Evolutionary conservation across 2,797 vertebrate genomes (phyloP).

Genomic region (Oreochromis grahami): DNA sequence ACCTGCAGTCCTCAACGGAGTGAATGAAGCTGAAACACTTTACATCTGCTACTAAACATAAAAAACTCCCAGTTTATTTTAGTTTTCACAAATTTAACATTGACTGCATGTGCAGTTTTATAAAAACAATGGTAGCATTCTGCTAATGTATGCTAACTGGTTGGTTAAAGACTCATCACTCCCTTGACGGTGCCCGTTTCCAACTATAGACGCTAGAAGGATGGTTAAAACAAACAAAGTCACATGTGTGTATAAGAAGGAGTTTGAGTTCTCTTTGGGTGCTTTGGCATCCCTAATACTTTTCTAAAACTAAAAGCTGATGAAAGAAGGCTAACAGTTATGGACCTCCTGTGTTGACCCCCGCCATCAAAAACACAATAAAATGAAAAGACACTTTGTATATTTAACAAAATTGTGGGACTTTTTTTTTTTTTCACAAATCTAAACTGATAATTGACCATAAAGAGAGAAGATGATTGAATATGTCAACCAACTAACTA

Average conservation of each 20-base stretch:
- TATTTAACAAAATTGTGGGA: accelerated
- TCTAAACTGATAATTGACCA: not conserved
- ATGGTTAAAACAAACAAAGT: not conserved
- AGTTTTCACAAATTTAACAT: accelerated
- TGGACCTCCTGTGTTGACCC: not conserved
- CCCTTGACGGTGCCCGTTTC: not conserved
- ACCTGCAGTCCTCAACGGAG: not conserved
- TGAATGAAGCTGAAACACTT: not conserved
- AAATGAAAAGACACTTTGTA: not conserved
- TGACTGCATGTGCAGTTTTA: not conserved
- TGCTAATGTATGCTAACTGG: not conserved
- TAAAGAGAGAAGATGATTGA: not conserved
- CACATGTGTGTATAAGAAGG: not conserved
- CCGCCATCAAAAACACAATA: not conserved
- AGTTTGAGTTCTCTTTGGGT: accelerated
- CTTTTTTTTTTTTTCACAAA: not conserved
- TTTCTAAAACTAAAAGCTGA: not conserved
- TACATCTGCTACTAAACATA: not conserved
- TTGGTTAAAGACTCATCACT: not conserved
- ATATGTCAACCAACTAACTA: not conserved
- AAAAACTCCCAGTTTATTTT: not conserved
- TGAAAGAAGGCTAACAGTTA: not conserved
- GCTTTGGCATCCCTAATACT: not conserved
- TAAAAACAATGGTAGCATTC: not conserved
- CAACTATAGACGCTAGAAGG: accelerated